A percentile compares a stretch with the other conserved stretches of the same genome.
Evolutionary conservation across 2,888 invertebrate species (phyloP).

Genomic region (Hypolimnas misippus): DNA sequence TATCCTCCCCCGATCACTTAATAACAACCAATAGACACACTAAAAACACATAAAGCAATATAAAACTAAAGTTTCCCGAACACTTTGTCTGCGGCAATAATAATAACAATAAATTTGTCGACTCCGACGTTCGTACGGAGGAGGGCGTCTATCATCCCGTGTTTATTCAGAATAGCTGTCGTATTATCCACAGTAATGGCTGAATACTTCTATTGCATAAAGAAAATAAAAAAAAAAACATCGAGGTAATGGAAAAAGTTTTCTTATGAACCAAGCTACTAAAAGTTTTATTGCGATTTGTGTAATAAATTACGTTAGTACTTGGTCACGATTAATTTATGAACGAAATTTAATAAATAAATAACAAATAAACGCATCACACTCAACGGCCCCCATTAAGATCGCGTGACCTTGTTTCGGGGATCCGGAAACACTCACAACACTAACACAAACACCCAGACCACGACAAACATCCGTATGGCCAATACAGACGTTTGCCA

Average conservation of each 20-base stretch:
- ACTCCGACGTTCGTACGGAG: conserved; percentile 47
- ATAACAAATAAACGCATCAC: too few species aligned
- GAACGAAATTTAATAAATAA: too few species aligned
- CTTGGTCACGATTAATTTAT: not conserved
- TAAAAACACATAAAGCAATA: conserved; percentile 67
- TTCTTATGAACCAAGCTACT: not conserved
- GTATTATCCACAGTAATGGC: conserved; percentile 2
- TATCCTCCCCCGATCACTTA: conserved; percentile 64
- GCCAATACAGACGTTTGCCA: too few species aligned
- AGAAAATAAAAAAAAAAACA: conserved; percentile 4
- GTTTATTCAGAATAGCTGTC: conserved; percentile 45
- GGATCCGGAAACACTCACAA: too few species aligned
- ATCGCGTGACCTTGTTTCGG: too few species aligned
- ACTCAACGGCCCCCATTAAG: too few species aligned
- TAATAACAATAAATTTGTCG: conserved; percentile 75
- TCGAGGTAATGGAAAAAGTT: conserved; percentile 19
- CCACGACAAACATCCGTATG: too few species aligned
- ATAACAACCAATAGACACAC: conserved; percentile 58
- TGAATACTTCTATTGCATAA: conserved; percentile 14
- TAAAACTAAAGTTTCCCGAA: conserved; percentile 58
- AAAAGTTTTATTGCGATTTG: not conserved
- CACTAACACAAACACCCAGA: too few species aligned
- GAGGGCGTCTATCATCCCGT: conserved; percentile 46
- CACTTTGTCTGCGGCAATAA: conserved; percentile 70
- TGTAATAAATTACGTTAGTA: not conserved